Base-by-base conservation (phyloP, 1,140 invertebrate genomes). In the Trissolcus basalis region DNA sequence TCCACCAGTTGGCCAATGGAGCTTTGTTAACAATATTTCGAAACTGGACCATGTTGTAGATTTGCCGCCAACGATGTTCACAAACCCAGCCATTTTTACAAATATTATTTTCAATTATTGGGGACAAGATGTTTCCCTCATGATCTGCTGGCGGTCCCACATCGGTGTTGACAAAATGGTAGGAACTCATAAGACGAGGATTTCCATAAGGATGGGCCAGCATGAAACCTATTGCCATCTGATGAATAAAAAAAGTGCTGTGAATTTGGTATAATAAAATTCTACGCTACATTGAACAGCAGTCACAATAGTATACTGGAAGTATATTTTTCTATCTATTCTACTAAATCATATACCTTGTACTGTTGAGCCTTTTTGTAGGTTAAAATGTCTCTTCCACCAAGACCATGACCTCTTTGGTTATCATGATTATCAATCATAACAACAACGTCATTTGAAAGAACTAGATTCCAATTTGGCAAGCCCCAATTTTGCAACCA, bases 21-120 rank as follows among this genome's bases (percentile, higher is more conserved):
- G 90, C 90, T 9, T 87, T 19, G 13, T 89, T 35, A 85, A 91
- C 94, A 0, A 89, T 86, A 80, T 94, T 95, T 41, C 93, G 89
- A 84, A 96, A 96, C 2, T 81, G 83, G 0, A 94, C 93, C 95
- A 96, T 96, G 69, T 93, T 93, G 83, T 88, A 92, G 76, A 96
- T 95, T 81, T 94, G 91, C 4, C 91, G 86, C 95, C 95, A 97
- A 15, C 95, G 91, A 84, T 97, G 96, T 86, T 97, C 96, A 82
- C 96, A 97, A 0, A 96, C 86, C 95, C 95, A 97, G 1, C 94
- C 95, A 78, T 93, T 92, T 0, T 89, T 91, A 78, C 96, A 97
- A 0, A 88, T 90, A 0, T 90, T 89, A 76, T 95, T 86, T n/a
- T 92, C 91, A 41, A 95, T 91, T 15, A 84, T 87, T 6, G 94